Conservation (phyloP, 2,888 invertebrate species). For the Cheiracanthium punctorium region DNA sequence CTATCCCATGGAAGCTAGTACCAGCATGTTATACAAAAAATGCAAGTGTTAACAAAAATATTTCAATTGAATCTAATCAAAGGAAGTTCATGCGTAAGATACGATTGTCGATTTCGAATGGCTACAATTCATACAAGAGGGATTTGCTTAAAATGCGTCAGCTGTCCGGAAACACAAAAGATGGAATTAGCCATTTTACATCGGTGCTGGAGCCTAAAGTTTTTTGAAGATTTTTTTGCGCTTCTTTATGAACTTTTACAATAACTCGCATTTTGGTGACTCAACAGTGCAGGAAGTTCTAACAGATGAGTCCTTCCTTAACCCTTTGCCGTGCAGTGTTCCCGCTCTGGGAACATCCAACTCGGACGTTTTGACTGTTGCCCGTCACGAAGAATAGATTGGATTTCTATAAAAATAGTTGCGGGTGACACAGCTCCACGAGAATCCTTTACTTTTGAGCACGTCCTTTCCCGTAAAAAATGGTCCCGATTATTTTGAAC, state of each 20-base stretch:
- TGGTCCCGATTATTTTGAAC: too few species aligned
- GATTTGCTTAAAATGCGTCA: not conserved
- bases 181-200: not conserved
- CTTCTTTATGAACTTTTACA: too few species aligned
- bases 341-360: too few species aligned
- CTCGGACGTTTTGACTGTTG: too few species aligned
- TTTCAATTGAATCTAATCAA: not conserved
- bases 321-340: too few species aligned
- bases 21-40: conserved; percentile 40
- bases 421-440: too few species aligned
- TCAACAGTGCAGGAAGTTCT: not conserved
- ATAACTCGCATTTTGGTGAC: too few species aligned
- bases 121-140: not conserved
- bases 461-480: too few species aligned
- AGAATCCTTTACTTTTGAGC: too few species aligned
- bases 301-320: not conserved
- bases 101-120: not conserved
- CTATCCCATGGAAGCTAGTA: not conserved
- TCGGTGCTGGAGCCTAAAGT: not conserved
- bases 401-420: too few species aligned
- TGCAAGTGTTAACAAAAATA: not conserved
- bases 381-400: too few species aligned
- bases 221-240: not conserved
- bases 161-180: not conserved
- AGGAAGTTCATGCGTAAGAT: not conserved